Evolutionary conservation across 1,140 invertebrate genomes (phyloP).

Genomic region (Sycophila sp.): DNA sequence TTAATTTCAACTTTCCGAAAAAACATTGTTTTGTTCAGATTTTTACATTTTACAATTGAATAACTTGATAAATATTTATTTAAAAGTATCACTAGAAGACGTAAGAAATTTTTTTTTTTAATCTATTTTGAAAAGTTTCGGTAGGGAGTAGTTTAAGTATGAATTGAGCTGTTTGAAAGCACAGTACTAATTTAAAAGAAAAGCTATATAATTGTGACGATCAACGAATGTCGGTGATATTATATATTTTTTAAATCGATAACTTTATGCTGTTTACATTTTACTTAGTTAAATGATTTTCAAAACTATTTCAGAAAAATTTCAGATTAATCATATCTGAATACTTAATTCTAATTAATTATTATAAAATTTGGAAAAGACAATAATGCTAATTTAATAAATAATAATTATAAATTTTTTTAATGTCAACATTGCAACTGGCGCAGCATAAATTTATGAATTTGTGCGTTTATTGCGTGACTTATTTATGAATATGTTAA

Average conservation of each 20-base stretch:
- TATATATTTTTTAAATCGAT: neutral
- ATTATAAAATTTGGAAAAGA: neutral
- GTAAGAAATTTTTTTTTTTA: neutral
- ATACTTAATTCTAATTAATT: neutral
- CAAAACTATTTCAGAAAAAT: neutral
- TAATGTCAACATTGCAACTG: neutral
- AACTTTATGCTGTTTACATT: neutral
- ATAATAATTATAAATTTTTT: neutral
- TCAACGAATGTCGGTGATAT: conserved; percentile 23
- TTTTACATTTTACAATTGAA: neutral
- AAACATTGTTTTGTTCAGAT: too few species aligned
- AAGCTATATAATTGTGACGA: conserved; percentile 4
- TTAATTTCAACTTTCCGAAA: too few species aligned
- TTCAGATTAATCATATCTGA: neutral
- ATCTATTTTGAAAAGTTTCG: too few species aligned
- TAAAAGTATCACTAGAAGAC: too few species aligned
- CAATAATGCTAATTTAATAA: neutral
- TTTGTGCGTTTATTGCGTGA: neutral
- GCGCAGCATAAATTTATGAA: neutral
- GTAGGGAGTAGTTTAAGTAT: neutral
- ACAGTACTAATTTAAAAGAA: neutral
- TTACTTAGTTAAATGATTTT: neutral
- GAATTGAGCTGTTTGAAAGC: neutral
- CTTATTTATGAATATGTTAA: neutral
- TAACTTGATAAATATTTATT: neutral